A percentile compares a stretch with the other conserved stretches of the same genome.
These are phyloP conservation scores for Drosophila trapezifrons DNA, from an alignment of 1,140 invertebrate species.

Conservation along the genomic window DNA sequence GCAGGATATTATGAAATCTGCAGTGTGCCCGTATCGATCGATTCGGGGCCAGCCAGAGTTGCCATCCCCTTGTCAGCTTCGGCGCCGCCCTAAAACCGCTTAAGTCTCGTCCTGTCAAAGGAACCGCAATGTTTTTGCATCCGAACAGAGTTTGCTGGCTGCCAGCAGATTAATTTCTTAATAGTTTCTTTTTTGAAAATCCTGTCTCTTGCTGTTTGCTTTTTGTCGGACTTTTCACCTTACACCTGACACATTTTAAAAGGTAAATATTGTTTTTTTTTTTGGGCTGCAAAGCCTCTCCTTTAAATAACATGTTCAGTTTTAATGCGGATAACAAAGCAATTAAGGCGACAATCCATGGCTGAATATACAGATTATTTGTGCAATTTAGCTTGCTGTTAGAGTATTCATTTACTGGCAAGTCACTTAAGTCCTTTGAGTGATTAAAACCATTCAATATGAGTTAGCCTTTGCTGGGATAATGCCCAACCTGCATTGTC, in stretches of 20 bases:
- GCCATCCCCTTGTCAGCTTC: neutral
- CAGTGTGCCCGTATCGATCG: constrained; percentile 23
- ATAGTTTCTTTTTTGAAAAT: constrained; percentile 4
- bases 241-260: neutral
- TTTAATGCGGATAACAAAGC: neutral
- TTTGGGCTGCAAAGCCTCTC: neutral
- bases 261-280: constrained; percentile 10
- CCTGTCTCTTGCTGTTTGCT: constrained; percentile 5
- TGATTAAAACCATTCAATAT: neutral
- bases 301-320: constrained; percentile 1
- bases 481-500: neutral
- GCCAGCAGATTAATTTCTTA: constrained; percentile 37
- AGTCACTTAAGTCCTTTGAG: neutral
- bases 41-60: neutral
- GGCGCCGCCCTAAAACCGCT: constrained; percentile 17
- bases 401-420: no score
- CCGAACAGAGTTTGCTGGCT: neutral
- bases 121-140: constrained; percentile 31
- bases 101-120: constrained; percentile 22
- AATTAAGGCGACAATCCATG: neutral
- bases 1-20: constrained; percentile 49
- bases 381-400: neutral
- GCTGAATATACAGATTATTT: neutral
- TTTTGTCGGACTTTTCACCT: constrained; percentile 13
- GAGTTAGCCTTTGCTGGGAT: no score